Evolutionary conservation across 2,888 invertebrate genomes (phyloP).

Genomic region (Noctua comes): DNA sequence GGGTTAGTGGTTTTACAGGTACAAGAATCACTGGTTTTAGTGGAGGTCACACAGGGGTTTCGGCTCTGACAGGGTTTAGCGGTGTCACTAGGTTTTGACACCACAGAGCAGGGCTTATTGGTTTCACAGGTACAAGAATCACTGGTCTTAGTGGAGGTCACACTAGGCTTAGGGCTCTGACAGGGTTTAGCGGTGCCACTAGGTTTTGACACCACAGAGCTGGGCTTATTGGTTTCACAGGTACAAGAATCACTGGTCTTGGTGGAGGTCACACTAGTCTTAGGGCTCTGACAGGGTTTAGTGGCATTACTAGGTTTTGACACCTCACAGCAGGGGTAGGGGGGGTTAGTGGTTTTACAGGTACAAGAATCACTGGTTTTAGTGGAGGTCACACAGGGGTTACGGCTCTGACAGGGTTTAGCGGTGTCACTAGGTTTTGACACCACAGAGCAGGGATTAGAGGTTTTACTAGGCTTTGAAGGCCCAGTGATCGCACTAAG

Average conservation of each 20-base stretch:
- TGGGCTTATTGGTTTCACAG: too few species aligned
- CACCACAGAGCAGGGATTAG: not conserved
- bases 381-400: not conserved
- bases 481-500: too few species aligned
- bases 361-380: not conserved
- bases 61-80: too few species aligned
- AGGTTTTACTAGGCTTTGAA: not conserved
- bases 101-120: too few species aligned
- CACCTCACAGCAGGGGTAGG: rapidly evolving
- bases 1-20: too few species aligned
- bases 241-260: not conserved
- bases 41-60: not conserved
- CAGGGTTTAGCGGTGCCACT: too few species aligned
- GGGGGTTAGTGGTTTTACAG: not conserved
- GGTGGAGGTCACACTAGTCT: not conserved
- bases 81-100: not conserved
- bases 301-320: not conserved
- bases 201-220: too few species aligned
- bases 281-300: not conserved
- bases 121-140: not conserved
- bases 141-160: not conserved
- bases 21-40: too few species aligned
- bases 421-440: not conserved
- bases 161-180: not conserved
- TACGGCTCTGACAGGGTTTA: rapidly evolving